phyloP scores from a whole-genome alignment of 1,140 invertebrate genomes.

The Carcinoscorpius rotundicauda region DNA sequence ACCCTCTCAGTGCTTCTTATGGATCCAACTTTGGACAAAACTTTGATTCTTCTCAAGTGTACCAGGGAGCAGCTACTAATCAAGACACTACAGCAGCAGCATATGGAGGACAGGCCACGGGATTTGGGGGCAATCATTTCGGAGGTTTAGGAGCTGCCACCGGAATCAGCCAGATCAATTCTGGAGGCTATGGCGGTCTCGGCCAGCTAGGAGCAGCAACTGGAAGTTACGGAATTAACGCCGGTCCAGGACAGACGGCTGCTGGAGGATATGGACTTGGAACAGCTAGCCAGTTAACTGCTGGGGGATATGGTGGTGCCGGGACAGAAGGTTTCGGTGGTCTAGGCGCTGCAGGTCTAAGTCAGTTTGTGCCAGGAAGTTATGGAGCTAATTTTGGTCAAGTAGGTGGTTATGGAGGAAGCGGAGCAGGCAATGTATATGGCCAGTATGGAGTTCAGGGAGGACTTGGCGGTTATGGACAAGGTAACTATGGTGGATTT shows the following conservation, averaged over 20 bases:
- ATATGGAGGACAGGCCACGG: not conserved
- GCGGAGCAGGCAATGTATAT: not conserved
- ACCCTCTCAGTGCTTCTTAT: conserved; percentile 14
- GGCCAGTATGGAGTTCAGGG: conserved; percentile 7
- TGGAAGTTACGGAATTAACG: no score
- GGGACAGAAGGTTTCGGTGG: not conserved
- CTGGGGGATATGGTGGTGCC: not conserved
- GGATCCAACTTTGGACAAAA: conserved; percentile 3
- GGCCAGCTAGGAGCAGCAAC: no score
- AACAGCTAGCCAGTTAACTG: not conserved
- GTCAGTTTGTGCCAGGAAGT: conserved; percentile 6
- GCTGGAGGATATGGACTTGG: not conserved
- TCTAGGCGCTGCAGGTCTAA: not conserved
- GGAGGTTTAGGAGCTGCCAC: not conserved
- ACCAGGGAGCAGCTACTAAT: not conserved
- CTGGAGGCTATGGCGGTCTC: no score
- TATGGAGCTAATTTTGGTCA: conserved; percentile 1
- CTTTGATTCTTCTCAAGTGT: not conserved
- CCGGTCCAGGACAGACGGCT: not conserved
- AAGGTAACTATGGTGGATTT: conserved; percentile 5
- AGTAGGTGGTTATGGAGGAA: conserved; percentile 4
- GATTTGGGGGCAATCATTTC: not conserved
- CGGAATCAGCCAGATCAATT: no score
- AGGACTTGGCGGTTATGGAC: not conserved
- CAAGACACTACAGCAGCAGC: not conserved